Evolutionary conservation across 2,888 invertebrate species (phyloP), one percentile per base, ranked within the genome.

Genomic region (Lepidochrysops patricia): DNA sequence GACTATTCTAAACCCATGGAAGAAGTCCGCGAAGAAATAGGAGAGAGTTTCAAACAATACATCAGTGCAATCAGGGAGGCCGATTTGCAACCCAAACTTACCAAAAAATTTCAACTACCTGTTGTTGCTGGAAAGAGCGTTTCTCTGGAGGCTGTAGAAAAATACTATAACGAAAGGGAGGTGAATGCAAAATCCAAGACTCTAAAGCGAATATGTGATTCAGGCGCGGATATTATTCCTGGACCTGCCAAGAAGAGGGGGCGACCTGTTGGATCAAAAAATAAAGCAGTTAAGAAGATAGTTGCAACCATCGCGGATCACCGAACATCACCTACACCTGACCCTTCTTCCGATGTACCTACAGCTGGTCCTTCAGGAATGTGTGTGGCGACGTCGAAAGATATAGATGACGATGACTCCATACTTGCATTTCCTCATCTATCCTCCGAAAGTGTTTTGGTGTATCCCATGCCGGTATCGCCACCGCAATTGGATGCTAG

Each of bases 31-130:
- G 25, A 50, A 25, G 25, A n/a, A 26, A 25, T 50, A 25, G 50
- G 50, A 26, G 50, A 50, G 9, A 50, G 25, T 50, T 50, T 50
- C 19, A 56, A 32, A 15, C 27, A 4, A n/a, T 27, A 26, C 13
- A 13, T 52, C 6, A n/a, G 3, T 26, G 27, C n/a, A 52, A 25
- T 52, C 7, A n/a, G 52, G 29, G 52, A 26, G 13, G 13, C n/a
- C 19, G 52, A 52, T 27, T 12, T 52, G 15, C 52, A 52, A 52
- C 26, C 29, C 26, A 26, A 52, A 6, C 52, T 27, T 25, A 50
- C 25, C 27, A 54, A 4, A 56, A 56, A 32, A 32, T 56, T 56
- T 56, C 54, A 56, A 56, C n/a, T 56, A 32, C 54, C 19, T 29
- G 32, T 56, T 32, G 9, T 32, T 5, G 54, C 54, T 32, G 54